Conservation (phyloP, 2,797 vertebrate species). For the Notolabrus celidotus region DNA sequence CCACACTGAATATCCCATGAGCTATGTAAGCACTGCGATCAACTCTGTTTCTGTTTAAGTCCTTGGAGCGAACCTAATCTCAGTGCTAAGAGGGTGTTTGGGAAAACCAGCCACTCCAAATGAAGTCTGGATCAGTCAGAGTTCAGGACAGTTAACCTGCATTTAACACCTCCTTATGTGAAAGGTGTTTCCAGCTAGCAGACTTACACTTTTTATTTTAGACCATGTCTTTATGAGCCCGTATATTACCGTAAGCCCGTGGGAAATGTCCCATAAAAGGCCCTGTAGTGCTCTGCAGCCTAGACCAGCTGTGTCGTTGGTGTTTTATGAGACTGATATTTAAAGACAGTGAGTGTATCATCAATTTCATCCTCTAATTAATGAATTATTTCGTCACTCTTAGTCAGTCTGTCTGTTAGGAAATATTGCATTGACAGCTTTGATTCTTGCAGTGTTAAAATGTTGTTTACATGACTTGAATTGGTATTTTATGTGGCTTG, state of each 20-base stretch:
- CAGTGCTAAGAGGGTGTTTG: slow-evolving; percentile 44
- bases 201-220: slow-evolving; percentile 1
- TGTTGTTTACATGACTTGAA: no score
- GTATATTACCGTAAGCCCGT: neutral
- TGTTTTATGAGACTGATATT: no score
- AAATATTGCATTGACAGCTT: neutral
- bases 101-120: slow-evolving; percentile 32
- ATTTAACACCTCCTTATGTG: slow-evolving; percentile 38
- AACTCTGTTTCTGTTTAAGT: slow-evolving; percentile 15
- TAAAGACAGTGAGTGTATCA: no score
- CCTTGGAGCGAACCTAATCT: slow-evolving; percentile 23
- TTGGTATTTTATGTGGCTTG: no score
- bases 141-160: slow-evolving; percentile 44
- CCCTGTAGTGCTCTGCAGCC: neutral
- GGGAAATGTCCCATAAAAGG: neutral
- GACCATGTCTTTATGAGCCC: neutral
- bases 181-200: slow-evolving; percentile 7
- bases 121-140: slow-evolving; percentile 25
- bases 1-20: neutral
- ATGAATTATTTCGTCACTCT: neutral
- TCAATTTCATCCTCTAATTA: no score
- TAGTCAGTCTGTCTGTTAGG: neutral
- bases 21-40: slow-evolving; percentile 28
- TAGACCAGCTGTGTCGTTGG: no score
- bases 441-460: no score